Conservation (phyloP, 2,888 invertebrate genomes). For the Trachelus troglodyta region DNA sequence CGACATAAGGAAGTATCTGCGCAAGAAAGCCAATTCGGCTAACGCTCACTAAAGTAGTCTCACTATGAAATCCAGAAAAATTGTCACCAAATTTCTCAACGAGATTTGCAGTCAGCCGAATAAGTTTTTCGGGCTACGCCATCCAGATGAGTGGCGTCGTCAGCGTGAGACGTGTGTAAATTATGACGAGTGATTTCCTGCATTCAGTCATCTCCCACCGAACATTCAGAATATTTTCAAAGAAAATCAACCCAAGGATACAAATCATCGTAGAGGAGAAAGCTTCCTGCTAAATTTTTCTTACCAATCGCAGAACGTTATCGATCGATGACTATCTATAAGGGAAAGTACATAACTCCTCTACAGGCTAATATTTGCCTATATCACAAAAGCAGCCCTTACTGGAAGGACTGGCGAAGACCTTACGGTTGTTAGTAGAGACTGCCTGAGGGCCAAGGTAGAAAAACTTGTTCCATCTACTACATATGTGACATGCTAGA, state of each 20-base stretch:
- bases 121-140: conserved; percentile 40
- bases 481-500: background rate
- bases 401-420: background rate
- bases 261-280: background rate
- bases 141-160: conserved; percentile 17
- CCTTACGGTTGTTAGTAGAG: background rate
- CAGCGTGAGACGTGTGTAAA: conserved; percentile 25
- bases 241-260: conserved; percentile 11
- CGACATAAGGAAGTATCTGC: too few species aligned
- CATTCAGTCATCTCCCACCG: conserved; percentile 30
- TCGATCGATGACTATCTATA: background rate
- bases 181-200: conserved; percentile 29
- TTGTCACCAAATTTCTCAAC: conserved; percentile 41
- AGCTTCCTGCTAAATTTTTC: background rate
- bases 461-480: background rate
- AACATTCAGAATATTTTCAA: conserved; percentile 7
- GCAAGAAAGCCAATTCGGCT: too few species aligned
- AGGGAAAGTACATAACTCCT: background rate
- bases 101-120: conserved; percentile 31
- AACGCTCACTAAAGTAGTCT: background rate
- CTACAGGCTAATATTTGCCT: background rate
- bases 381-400: background rate
- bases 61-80: conserved; percentile 15
- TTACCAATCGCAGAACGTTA: background rate
- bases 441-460: background rate